Percentiles rank a stretch among this genome's conserved stretches.
Conservation (phyloP, 2,797 vertebrate genomes). For the Distichodus sexfasciatus region DNA sequence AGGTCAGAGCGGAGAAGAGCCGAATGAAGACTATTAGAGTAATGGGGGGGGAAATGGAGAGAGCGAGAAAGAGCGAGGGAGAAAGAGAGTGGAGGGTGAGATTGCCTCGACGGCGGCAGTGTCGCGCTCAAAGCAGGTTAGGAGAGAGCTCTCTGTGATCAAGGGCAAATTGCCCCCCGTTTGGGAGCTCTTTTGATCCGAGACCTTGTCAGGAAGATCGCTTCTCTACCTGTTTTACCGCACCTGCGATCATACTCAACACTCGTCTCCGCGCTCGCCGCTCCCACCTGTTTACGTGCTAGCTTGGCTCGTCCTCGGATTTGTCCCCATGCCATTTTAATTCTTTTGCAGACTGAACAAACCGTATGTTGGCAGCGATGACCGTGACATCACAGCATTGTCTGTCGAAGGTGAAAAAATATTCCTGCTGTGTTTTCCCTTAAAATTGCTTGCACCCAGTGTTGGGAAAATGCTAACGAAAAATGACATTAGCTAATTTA, state of each 20-base stretch:
- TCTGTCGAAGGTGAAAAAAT: too few species aligned
- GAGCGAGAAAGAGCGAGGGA: too few species aligned
- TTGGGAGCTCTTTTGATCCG: slow-evolving; percentile 6
- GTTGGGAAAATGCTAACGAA: too few species aligned
- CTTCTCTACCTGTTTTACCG: neutral
- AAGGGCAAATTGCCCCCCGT: slow-evolving; percentile 5
- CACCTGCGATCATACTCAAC: neutral
- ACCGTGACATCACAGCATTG: too few species aligned
- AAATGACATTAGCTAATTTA: too few species aligned
- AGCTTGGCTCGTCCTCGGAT: too few species aligned
- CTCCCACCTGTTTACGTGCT: neutral
- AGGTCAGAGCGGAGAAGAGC: slow-evolving; percentile 50
- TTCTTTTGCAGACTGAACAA: too few species aligned
- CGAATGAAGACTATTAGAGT: slow-evolving; percentile 47
- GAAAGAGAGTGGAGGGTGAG: slow-evolving; percentile 5
- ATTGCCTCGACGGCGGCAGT: neutral
- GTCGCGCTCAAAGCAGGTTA: slow-evolving; percentile 10
- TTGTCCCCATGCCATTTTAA: too few species aligned
- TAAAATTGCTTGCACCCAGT: too few species aligned
- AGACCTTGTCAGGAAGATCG: neutral
- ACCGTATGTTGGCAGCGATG: too few species aligned
- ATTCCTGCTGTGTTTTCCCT: too few species aligned
- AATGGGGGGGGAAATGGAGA: slow-evolving; percentile 25
- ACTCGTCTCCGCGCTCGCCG: neutral
- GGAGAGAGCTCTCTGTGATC: neutral